Evolutionary conservation across 2,113 vertebrate species (phyloP).

Genomic region (Oryzias javanicus): DNA sequence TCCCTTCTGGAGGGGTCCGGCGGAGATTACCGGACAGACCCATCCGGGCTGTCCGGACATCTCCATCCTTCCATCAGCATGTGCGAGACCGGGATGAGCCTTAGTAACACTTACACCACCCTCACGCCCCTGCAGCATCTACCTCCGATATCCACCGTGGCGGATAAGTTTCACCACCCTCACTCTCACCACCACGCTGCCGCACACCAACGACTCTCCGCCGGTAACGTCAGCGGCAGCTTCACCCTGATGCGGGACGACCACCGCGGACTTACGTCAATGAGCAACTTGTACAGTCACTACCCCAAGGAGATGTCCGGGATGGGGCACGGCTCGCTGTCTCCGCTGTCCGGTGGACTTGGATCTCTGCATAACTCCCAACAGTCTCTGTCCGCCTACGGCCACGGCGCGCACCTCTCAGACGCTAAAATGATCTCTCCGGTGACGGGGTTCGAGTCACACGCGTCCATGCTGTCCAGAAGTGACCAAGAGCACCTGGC

Average conservation of each 20-base stretch:
- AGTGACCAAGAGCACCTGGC: slow-evolving; percentile 90
- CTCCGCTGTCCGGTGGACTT: slow-evolving; percentile 90
- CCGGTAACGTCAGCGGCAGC: slow-evolving; percentile 92
- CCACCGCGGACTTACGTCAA: slow-evolving; percentile 87
- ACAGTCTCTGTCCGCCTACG: slow-evolving; percentile 87
- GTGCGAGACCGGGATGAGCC: slow-evolving; percentile 92
- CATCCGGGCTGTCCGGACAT: slow-evolving; percentile 82
- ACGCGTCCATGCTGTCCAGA: slow-evolving; percentile 91
- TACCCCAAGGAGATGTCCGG: slow-evolving; percentile 94
- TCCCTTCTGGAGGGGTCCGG: slow-evolving; percentile 86
- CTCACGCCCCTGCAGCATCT: slow-evolving; percentile 96
- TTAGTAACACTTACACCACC: slow-evolving; percentile 94
- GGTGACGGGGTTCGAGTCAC: slow-evolving; percentile 88
- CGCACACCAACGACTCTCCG: slow-evolving; percentile 85
- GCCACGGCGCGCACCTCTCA: slow-evolving; percentile 84
- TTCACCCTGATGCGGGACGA: slow-evolving; percentile 97
- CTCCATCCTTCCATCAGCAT: slow-evolving; percentile 96
- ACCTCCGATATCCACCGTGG: slow-evolving; percentile 92
- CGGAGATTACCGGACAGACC: slow-evolving; percentile 89
- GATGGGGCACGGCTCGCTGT: slow-evolving; percentile 90
- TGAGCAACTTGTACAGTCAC: slow-evolving; percentile 93
- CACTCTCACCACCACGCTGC: slow-evolving; percentile 85
- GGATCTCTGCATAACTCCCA: slow-evolving; percentile 91
- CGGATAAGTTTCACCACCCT: slow-evolving; percentile 95
- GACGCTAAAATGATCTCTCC: slow-evolving; percentile 92